Evolutionary conservation across 2,113 vertebrate species (phyloP).

Genomic region (Upupa epops): DNA sequence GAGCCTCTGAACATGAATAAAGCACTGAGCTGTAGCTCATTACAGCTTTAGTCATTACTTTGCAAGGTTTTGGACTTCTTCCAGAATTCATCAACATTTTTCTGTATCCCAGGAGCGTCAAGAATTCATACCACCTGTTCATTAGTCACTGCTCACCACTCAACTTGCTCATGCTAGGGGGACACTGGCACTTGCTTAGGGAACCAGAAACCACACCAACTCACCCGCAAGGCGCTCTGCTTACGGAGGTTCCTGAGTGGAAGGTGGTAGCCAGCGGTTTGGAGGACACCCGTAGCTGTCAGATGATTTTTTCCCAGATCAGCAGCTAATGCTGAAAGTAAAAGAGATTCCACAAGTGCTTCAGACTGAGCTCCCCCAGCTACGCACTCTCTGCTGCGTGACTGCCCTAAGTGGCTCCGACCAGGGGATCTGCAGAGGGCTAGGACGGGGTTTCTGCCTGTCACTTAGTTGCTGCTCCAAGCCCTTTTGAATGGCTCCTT

Average conservation of each 20-base stretch:
- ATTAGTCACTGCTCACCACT: slow-evolving; percentile 51
- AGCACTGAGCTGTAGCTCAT: slow-evolving; percentile 47
- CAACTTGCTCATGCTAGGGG: background rate
- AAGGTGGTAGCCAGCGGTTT: background rate
- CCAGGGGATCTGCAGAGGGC: background rate
- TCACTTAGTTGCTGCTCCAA: background rate
- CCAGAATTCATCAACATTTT: slow-evolving; percentile 62
- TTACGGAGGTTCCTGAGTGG: background rate
- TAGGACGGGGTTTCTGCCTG: background rate
- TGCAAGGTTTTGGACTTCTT: slow-evolving; percentile 35
- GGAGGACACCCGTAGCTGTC: background rate
- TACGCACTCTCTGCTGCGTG: background rate
- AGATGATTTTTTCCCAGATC: slow-evolving; percentile 14
- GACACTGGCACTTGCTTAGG: background rate
- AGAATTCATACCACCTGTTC: slow-evolving; percentile 65
- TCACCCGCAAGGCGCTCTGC: background rate
- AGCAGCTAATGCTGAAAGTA: background rate
- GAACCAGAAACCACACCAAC: background rate
- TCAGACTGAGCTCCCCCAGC: background rate
- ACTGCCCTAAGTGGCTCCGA: background rate
- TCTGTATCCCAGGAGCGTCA: slow-evolving; percentile 54
- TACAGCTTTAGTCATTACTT: slow-evolving; percentile 56
- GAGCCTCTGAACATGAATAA: slow-evolving; percentile 4
- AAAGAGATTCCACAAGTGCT: background rate
- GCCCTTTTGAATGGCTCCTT: background rate